Evolutionary conservation across 2,113 vertebrate genomes (phyloP).

Genomic region (Sphyrna mokarran): DNA sequence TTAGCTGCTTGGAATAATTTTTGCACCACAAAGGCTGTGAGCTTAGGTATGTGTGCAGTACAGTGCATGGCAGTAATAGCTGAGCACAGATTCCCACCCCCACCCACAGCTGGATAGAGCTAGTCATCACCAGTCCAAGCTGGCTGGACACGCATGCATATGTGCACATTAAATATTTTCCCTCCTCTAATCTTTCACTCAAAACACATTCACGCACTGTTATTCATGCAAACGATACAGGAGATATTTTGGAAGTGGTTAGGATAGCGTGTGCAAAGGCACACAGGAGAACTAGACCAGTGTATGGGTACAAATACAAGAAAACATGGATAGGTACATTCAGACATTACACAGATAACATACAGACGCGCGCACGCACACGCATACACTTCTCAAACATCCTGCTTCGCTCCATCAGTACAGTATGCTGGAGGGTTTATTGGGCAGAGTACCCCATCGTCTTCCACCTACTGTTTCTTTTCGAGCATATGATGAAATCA

Average conservation of each 20-base stretch:
- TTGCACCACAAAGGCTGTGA: conserved; percentile 82
- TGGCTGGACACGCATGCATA: conserved; percentile 81
- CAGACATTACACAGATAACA: conserved; percentile 34
- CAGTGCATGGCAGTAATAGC: conserved; percentile 98
- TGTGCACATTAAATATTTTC: conserved; percentile 83
- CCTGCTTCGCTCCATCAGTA: conserved; percentile 36
- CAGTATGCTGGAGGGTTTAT: conserved; percentile 35
- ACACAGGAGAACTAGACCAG: conserved; percentile 55
- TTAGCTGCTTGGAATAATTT: conserved; percentile 83
- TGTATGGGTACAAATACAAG: conserved; percentile 55
- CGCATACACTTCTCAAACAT: conserved; percentile 20
- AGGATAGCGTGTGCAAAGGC: conserved; percentile 56
- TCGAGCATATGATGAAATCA: conserved; percentile 55
- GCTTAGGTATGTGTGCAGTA: conserved; percentile 78
- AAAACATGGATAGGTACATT: conserved; percentile 46
- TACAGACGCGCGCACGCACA: conserved; percentile 10
- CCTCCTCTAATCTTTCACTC: conserved; percentile 54
- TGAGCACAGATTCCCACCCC: conserved; percentile 78
- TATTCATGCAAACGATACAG: conserved; percentile 68
- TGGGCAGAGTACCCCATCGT: conserved; percentile 34
- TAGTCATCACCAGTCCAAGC: conserved; percentile 72
- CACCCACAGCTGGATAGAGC: conserved; percentile 79
- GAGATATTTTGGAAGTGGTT: conserved; percentile 62
- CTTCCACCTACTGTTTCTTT: conserved; percentile 44
- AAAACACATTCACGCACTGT: conserved; percentile 39